These are phyloP conservation scores for Sepiola atlantica DNA, from an alignment of 2,888 invertebrate species.

Conservation along the genomic window DNA sequence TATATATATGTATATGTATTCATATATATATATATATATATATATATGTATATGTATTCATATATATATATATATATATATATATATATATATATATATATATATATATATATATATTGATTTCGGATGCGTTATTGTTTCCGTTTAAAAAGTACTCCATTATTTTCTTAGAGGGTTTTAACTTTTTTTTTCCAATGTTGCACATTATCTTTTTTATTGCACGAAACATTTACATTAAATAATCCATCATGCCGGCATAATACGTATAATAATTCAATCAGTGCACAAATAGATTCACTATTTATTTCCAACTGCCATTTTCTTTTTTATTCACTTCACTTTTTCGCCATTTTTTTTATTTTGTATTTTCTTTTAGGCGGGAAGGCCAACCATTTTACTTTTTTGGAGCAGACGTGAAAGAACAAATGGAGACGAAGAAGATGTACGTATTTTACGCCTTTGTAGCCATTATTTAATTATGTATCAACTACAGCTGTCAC, in stretches of 20 bases:
- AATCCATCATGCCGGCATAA: constrained; percentile 13
- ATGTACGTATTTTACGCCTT: constrained; percentile 32
- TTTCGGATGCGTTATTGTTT: not conserved
- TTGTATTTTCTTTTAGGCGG: not conserved
- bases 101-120: not conserved
- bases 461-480: constrained; percentile 10
- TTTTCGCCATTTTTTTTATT: not conserved
- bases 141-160: not conserved
- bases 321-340: not conserved
- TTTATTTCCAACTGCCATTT: not conserved
- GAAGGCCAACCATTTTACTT: constrained; percentile 32
- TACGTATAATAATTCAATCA: constrained; percentile 32
- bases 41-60: not conserved
- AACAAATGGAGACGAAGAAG: constrained; percentile 32
- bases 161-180: not conserved
- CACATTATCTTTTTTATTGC: not conserved
- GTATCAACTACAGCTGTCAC: constrained; percentile 32
- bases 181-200: not conserved
- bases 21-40: not conserved
- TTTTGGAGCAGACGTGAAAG: constrained; percentile 32
- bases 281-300: constrained; percentile 12
- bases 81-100: not conserved
- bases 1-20: too few species aligned
- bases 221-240: constrained; percentile 32
- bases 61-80: not conserved